phyloP scores from a whole-genome alignment of 1,140 invertebrate species.

The Ips nitidus region DNA sequence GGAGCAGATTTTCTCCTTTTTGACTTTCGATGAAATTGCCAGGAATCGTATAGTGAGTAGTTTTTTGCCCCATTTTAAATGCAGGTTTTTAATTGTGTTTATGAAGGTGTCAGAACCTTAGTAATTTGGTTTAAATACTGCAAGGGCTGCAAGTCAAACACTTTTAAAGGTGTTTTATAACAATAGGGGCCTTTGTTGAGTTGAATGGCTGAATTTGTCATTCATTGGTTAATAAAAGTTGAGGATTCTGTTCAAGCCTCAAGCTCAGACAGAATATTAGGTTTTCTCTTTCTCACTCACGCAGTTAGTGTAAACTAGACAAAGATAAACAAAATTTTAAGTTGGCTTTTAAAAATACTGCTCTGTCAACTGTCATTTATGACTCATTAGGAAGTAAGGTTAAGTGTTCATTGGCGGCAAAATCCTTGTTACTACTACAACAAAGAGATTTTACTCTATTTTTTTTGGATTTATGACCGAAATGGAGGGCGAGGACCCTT shows the following conservation, averaged over 20 bases:
- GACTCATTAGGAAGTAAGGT: neutral
- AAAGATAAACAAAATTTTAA: no score
- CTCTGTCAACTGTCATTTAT: neutral
- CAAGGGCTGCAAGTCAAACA: neutral
- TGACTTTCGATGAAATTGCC: slow-evolving; percentile 80
- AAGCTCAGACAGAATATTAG: no score
- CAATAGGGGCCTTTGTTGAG: neutral
- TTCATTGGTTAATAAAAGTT: no score
- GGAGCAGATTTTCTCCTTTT: slow-evolving; percentile 75
- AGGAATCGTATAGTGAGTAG: slow-evolving; percentile 74
- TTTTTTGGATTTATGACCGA: neutral
- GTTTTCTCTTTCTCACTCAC: no score
- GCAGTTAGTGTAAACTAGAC: no score
- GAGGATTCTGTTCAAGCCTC: no score
- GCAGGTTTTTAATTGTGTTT: neutral
- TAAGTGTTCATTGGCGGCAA: no score
- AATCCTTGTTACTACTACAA: no score
- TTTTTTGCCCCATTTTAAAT: neutral
- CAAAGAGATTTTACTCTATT: neutral
- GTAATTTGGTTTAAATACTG: neutral
- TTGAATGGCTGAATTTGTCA: no score
- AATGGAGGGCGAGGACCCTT: neutral
- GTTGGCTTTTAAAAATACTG: no score
- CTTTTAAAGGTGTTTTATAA: neutral
- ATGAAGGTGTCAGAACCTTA: neutral